Base-by-base conservation (phyloP, 2,113 vertebrate genomes). In the Harpagus bidentatus region DNA sequence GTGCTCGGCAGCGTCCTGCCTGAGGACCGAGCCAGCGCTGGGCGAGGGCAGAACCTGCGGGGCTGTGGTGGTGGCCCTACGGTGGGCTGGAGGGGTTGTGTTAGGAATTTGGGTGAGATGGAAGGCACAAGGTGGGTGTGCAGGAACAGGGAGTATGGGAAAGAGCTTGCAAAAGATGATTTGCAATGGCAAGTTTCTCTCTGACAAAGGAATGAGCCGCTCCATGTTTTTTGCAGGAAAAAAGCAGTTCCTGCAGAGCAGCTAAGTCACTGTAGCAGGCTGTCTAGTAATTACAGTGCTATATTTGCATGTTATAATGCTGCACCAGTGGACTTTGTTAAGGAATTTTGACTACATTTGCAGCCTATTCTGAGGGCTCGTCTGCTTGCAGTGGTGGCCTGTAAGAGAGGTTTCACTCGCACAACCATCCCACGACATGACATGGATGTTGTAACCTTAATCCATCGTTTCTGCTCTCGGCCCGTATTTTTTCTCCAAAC, bases 291-390 rank as follows among this genome's bases (percentile, higher is more conserved):
- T 87, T 91, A 34, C 29, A 82, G 40, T 9, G 5, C 61, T 67
- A 2, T 43, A 93, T 94, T 95, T 95, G 84, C 77, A 63, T 87
- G 56, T 85, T 87, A 25, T 23, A 84, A 40, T 34, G 20, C 42
- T 86, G 42, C 36, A 53, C 10, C 0, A 1, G 32, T 84, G 89
- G 77, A 89, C 65, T 84, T 86, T 78, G 77, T 82, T 65, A 78
- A 31, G 43, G 26, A 84, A 28, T 21, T 86, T 94, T 71, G 1
- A 71, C 47, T 67, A 43, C 13, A 48, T 85, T 82, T 96, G 47
- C 70, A 87, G 70, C 53, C 29, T 62, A 3, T 78, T 89, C 47
- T 11, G 22, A 62, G 12, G 14, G 25, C 9, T 76, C 90, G 34
- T 61, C 31, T 87, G 38, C 10, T 86, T 26, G 22, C 6, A 3